Conservation (phyloP, 2,113 vertebrate species). For the Oreotragus oreotragus region DNA sequence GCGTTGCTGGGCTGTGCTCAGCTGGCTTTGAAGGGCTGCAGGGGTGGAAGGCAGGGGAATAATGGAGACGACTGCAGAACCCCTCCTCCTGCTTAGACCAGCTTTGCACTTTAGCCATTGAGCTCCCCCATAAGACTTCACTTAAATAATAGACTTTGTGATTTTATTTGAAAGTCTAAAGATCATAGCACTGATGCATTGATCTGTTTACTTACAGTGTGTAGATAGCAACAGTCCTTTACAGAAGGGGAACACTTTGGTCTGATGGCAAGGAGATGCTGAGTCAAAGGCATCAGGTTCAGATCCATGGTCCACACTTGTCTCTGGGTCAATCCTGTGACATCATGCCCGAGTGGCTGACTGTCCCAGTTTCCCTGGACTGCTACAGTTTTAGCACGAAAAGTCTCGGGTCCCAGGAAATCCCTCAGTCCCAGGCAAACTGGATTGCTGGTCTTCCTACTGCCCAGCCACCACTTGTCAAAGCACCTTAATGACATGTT, state of each 20-base stretch:
- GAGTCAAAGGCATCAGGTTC: not conserved
- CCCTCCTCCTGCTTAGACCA: not conserved
- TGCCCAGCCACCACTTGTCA: not conserved
- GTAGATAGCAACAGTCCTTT: not conserved
- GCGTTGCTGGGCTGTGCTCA: not conserved
- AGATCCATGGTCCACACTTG: not conserved
- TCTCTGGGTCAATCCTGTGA: not conserved
- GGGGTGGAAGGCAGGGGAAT: not conserved
- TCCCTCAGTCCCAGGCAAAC: not conserved
- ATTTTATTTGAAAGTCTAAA: not conserved
- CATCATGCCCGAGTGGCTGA: not conserved
- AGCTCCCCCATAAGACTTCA: not conserved
- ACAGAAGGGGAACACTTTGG: not conserved
- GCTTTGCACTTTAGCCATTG: not conserved
- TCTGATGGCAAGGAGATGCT: not conserved
- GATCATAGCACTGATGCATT: not conserved
- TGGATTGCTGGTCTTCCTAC: not conserved
- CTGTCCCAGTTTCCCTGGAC: not conserved
- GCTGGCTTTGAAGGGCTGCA: not conserved
- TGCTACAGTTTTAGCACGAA: not conserved
- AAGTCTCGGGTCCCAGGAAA: not conserved
- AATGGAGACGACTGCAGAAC: not conserved
- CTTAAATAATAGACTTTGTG: constrained; percentile 28
- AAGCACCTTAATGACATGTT: not conserved
- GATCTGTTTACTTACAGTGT: not conserved